Base-by-base conservation (phyloP, 1,140 invertebrate genomes). In the Epicauta chinensis region DNA sequence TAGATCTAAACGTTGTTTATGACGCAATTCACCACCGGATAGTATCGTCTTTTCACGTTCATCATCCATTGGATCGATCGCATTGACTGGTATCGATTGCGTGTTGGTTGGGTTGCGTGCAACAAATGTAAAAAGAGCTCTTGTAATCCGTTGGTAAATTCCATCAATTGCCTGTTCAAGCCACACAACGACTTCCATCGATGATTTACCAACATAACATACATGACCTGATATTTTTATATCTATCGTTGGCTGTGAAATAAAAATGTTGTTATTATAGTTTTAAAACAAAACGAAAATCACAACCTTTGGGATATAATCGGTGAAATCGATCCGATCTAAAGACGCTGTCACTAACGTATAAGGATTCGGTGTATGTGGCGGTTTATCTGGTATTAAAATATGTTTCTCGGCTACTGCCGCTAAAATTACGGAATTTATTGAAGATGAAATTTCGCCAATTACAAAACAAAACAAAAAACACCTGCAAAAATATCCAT, bases 401-500 rank as follows among this genome's bases (percentile, higher is more conserved):
- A 87, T 75, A 66, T 89, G 84, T 59, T 81, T 81, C 65, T 85
- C 81, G 23, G 81, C 78, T n/a, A 86, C 75, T 72, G 78, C 82
- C 14, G 81, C 23, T 23, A 23, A 23, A 23, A 23, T 23, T 23
- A 23, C 7, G n/a, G n/a, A n/a, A n/a, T n/a, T n/a, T n/a, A n/a
- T n/a, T n/a, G n/a, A n/a, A n/a, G n/a, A n/a, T n/a, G n/a, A n/a
- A n/a, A n/a, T n/a, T n/a, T n/a, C n/a, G n/a, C n/a, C n/a, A n/a
- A n/a, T n/a, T n/a, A n/a, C n/a, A n/a, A n/a, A n/a, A n/a, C n/a
- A n/a, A n/a, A n/a, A n/a, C n/a, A n/a, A n/a, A n/a, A n/a, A n/a
- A n/a, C n/a, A n/a, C 63, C 63, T 48, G 85, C 84, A 78, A 90
- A 87, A 47, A 86, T 76, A 69, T 91, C 87, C 70, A 90, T 78